Percentiles rank a stretch among this genome's conserved stretches.
Conservation (phyloP, 2,888 invertebrate genomes). For the Cantharis rufa region DNA sequence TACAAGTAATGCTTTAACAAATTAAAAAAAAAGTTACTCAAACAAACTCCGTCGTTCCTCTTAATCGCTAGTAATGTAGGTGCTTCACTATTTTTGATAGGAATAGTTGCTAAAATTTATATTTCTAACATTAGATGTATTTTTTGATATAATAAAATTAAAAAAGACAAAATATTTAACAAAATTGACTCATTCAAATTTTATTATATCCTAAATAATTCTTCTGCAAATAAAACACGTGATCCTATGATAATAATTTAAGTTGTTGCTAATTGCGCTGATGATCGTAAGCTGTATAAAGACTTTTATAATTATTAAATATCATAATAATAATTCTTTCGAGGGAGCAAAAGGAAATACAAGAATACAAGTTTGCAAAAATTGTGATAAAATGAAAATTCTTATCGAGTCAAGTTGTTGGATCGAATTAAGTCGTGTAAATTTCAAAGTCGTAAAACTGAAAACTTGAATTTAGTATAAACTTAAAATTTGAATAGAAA, state of each 20-base stretch:
- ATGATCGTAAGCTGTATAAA: background rate
- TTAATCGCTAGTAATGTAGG: conserved; percentile 24
- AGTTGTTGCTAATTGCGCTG: background rate
- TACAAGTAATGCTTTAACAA: conserved; percentile 28
- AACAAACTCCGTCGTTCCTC: conserved; percentile 30
- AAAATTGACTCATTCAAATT: conserved; percentile 2
- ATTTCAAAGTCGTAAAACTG: background rate
- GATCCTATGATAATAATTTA: conserved; percentile 28
- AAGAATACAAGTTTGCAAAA: background rate
- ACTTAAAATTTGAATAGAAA: background rate
- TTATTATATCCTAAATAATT: conserved; percentile 4
- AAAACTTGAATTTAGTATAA: background rate
- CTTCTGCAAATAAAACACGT: conserved; percentile 13
- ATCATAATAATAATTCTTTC: background rate
- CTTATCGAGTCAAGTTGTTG: background rate
- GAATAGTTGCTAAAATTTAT: conserved; percentile 28
- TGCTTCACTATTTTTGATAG: conserved; percentile 38
- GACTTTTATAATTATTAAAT: background rate
- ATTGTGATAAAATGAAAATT: background rate
- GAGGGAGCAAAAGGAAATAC: too few relatives aligned
- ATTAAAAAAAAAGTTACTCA: conserved; percentile 13
- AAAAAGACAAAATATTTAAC: conserved; percentile 1
- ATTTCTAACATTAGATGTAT: conserved; percentile 29
- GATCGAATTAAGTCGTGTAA: background rate
- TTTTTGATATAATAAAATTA: conserved; percentile 18